Base-by-base conservation (phyloP, 2,113 vertebrate genomes). In the Crypturellus undulatus region DNA sequence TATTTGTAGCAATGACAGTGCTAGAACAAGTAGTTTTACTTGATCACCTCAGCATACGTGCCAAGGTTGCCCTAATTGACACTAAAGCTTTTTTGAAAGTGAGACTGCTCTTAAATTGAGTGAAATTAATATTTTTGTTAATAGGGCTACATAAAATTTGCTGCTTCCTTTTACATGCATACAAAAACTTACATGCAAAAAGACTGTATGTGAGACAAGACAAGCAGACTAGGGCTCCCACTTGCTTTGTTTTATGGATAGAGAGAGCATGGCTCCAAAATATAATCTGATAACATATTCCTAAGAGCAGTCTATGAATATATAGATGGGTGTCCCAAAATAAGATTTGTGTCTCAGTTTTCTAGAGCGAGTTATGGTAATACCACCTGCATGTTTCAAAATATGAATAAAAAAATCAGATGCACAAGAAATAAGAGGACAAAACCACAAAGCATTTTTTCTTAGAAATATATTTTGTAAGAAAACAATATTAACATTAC, bases 381-480 rank as follows among this genome's bases (percentile, higher is more conserved):
- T 16, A 71, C 40, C 63, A 32, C 10, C 34, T 22, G 6, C 6
- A 19, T 3, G 26, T 43, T 84, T 60, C 54, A 43, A 73, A 84
- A 70, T 42, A 5, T 10, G 36, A 96, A n/a, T 12, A 69, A 69
- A 70, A 60, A 22, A 6, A 51, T 32, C 5, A 8, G 59, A 62
- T 59, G 63, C 89, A 85, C 28, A 87, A 67, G 85, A 67, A 72
- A 90, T 82, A 71, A 5, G 42, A 30, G 25, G n/a, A 70, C 75
- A 69, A 79, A 89, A 67, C 76, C 76, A 91, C 79, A 79, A 77
- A 84, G 60, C 87, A 69, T 21, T 51, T 97, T 97, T 97, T 96
- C 85, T 95, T 97, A 97, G 92, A 97, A 98, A 98, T 98, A 91
- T 97, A 97, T 98, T 98, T 97, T 92, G 65, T 97, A 97, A 93